Evolutionary conservation across 2,797 vertebrate genomes (phyloP).

Genomic region (Labeo calbasu): DNA sequence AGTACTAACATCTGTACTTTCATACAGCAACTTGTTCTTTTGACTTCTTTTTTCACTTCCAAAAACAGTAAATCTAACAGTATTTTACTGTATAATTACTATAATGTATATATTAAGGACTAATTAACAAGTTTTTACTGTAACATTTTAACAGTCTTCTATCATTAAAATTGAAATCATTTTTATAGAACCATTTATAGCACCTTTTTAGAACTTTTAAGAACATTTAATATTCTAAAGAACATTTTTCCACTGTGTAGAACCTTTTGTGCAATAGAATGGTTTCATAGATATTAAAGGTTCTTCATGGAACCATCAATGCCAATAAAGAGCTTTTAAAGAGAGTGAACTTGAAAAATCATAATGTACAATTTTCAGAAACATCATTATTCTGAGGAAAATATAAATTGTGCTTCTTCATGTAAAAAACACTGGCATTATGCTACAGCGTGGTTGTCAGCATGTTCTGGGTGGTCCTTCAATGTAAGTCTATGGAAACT

Average conservation of each 20-base stretch:
- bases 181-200: background rate
- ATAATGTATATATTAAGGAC: background rate
- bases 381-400: background rate
- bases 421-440: background rate
- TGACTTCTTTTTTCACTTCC: too few relatives aligned
- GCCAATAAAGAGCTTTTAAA: background rate
- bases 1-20: too few relatives aligned
- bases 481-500: background rate
- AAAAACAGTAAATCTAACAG: background rate
- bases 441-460: background rate
- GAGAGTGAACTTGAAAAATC: background rate
- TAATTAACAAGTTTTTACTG: background rate
- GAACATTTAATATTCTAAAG: background rate
- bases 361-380: background rate
- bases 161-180: too few relatives aligned
- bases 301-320: background rate
- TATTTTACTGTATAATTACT: background rate
- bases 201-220: background rate
- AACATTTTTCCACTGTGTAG: background rate
- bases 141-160: background rate
- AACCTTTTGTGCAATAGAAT: background rate
- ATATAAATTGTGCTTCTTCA: background rate
- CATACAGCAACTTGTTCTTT: too few relatives aligned
- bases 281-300: background rate
- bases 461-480: background rate